phyloP scores from a whole-genome alignment of 2,888 invertebrate species.

The Boloria selene region DNA sequence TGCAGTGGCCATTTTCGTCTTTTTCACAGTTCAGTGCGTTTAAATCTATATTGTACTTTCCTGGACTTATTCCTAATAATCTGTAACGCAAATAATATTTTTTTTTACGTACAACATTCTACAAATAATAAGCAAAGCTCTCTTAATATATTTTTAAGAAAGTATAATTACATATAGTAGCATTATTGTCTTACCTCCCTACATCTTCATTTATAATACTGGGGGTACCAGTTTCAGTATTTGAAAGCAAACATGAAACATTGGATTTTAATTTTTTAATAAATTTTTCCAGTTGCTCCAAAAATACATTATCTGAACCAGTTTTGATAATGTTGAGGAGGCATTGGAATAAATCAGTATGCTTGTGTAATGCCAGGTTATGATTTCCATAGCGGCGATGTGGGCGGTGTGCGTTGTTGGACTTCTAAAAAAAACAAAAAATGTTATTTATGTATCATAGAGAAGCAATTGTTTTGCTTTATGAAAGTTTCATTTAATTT shows the following conservation, averaged over 20 bases:
- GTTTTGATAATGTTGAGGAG: conserved; percentile 65
- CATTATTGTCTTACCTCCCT: conserved; percentile 54
- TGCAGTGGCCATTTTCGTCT: conserved; percentile 66
- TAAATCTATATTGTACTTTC: conserved; percentile 68
- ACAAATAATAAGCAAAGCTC: background rate
- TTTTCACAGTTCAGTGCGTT: conserved; percentile 69
- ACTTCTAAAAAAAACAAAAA: conserved; percentile 55
- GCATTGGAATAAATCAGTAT: conserved; percentile 71
- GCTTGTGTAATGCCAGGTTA: conserved; percentile 35
- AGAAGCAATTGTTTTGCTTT: too few relatives aligned
- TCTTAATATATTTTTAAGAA: background rate
- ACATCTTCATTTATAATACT: conserved; percentile 69
- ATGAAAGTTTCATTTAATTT: too few relatives aligned
- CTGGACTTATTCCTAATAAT: conserved; percentile 68
- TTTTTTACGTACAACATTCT: background rate
- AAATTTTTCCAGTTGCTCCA: conserved; percentile 68
- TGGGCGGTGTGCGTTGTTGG: conserved; percentile 66
- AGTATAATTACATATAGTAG: background rate
- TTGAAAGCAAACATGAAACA: conserved; percentile 63
- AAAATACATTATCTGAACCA: conserved; percentile 62
- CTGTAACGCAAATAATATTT: conserved; percentile 49
- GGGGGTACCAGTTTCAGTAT: conserved; percentile 51
- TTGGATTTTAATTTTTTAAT: conserved; percentile 64
- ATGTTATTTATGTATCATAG: too few relatives aligned
- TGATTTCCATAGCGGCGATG: conserved; percentile 71